Evolutionary conservation across 2,888 invertebrate genomes (phyloP).

Genomic region (Tetranychus truncatus): DNA sequence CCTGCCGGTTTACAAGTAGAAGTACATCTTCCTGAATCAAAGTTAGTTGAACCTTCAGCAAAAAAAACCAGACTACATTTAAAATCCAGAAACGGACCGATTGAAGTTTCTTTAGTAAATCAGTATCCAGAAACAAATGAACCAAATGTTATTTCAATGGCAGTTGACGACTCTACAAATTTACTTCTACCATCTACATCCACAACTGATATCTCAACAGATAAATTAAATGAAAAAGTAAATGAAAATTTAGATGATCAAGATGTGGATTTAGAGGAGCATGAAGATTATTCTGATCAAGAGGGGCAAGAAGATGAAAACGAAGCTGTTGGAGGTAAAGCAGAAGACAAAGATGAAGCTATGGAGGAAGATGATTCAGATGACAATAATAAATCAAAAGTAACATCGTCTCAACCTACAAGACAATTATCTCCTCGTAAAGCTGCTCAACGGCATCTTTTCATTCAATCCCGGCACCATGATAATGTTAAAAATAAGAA

Average conservation of each 20-base stretch:
- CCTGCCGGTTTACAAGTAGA: conserved; percentile 54
- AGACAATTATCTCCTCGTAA: conserved; percentile 21
- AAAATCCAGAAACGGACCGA: conserved; percentile 44
- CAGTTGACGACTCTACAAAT: background rate
- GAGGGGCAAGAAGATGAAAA: no score
- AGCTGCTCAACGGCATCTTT: conserved; percentile 23
- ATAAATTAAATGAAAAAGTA: background rate
- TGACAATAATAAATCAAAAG: background rate
- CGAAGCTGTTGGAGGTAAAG: background rate
- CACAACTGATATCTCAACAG: background rate
- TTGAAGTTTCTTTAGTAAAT: conserved; percentile 45
- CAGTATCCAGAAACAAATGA: conserved; percentile 34
- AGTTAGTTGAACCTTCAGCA: conserved; percentile 41
- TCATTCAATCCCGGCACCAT: conserved; percentile 4
- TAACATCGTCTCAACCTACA: background rate
- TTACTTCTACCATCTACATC: background rate
- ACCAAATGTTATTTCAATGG: background rate
- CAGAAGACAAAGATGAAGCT: background rate
- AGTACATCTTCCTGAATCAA: conserved; percentile 38
- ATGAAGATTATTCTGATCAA: background rate
- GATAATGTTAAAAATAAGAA: background rate
- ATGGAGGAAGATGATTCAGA: background rate
- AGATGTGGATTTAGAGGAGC: background rate
- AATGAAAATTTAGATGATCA: background rate
- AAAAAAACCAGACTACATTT: conserved; percentile 37